Base-by-base conservation (phyloP, 2,888 invertebrate species). In the Axea sp. region DNA sequence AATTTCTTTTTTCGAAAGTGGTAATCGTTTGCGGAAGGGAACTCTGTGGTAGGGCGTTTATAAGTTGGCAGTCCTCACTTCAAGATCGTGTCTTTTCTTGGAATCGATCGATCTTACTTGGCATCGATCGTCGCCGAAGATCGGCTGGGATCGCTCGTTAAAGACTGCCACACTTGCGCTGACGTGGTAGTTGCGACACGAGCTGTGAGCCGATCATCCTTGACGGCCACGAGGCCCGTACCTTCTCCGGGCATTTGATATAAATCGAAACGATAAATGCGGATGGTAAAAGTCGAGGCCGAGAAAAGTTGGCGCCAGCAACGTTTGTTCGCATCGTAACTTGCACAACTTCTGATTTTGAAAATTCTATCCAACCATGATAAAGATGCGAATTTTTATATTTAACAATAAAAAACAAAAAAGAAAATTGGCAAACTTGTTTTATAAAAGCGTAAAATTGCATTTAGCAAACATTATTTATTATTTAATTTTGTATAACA, bases 141-240 rank as follows among this genome's bases (percentile, higher is more conserved):
- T 73, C 67, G 57, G 64, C 65, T 57, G 43, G 47, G 69, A 73
- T 67, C 55, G 76, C 76, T 76, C 74, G 65, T 76, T 76, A 76
- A 73, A 75, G 73, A 76, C 60, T 67, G 69, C 65, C 67, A 67
- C 76, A 78, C 77, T 76, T 75, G 64, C 77, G 81, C 81, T 83
- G 82, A 83, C 80, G 82, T 79, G 76, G 81, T 77, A 80, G 80
- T 85, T 83, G 83, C 82, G 79, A 81, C 82, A 82, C 80, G 79
- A 67, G 41, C 55, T 73, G 75, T 76, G 80, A 80, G 81, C 79
- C 81, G 79, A 81, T 79, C 85, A 86, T 86, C 85, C 84, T 84
- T 86, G 85, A 84, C 80, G 78, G 80, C 80, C 59, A 69, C 74
- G 64, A 69, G 77, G 73, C 80, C 76, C 77, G 77, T 78, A 71